Base-by-base conservation (phyloP, 2,888 invertebrate genomes). In the Gortyna flavago region DNA sequence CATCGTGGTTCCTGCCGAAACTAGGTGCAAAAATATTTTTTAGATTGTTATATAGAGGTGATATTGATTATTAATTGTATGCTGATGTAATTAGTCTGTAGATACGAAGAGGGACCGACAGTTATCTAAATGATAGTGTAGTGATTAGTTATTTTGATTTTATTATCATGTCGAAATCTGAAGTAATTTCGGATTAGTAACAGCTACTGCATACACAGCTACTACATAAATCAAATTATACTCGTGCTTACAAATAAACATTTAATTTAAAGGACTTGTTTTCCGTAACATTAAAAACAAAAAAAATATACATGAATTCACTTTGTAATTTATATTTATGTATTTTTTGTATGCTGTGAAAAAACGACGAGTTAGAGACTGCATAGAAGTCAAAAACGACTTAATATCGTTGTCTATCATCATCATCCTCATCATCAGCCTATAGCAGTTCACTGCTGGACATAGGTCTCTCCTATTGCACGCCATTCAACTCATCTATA, bases 1-100 rank as follows among this genome's bases (percentile, higher is more conserved):
- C 85, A 85, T 85, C 59, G 73, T 84, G 69, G 32, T 72, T 25
- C 75, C 64, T 51, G 57, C 48, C 25, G 44, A 80, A 72, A 84
- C 74, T 87, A 67, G 68, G 3, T n/a, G 29, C 48, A 29, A 66
- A n/a, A 66, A 66, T 41, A 48, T 21, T 62, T 32, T 51, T 38
- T 29, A 44, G n/a, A 32, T 66, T 65, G 51, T 79, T 84, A 62
- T 84, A 80, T 75, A 75, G 73, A 59, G 54, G 59, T 51, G 61
- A n/a, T 59, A 59, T 44, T 51, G 81, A 81, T 76, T 67, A 79
- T 32, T 21, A 21, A 7, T 44, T 70, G 18, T 25, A 59, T 29
- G 38, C 41, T 75, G 65, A 65, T 66, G 44, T 9, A 71, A 79
- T 79, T 69, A 83, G 71, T 64, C 38, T 25, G 29, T 0, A 51